Conservation (phyloP, 2,113 vertebrate genomes). For the Herpailurus yagouaroundi region DNA sequence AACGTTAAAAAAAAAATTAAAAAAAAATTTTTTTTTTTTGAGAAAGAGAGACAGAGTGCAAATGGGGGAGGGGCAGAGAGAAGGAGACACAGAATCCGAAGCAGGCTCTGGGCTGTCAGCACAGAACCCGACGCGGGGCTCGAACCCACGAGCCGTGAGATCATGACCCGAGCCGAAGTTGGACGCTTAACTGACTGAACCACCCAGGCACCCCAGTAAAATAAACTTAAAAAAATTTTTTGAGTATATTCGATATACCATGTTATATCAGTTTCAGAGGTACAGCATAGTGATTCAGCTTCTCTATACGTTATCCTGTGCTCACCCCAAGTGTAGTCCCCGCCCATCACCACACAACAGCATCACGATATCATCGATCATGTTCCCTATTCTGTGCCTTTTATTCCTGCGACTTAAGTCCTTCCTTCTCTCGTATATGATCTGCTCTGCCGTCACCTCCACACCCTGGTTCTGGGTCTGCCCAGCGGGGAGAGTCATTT, state of each 20-base stretch:
- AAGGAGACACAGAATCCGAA: neutral
- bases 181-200: neutral
- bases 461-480: neutral
- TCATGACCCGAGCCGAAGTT: rapidly evolving
- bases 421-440: neutral
- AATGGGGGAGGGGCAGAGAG: neutral
- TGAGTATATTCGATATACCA: neutral
- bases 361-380: too few species aligned
- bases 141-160: rapidly evolving
- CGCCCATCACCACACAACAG: neutral
- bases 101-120: neutral
- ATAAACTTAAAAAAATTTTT: neutral
- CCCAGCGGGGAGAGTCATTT: too few species aligned
- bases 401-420: neutral
- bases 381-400: neutral
- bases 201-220: neutral
- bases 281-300: neutral
- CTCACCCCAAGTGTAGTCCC: neutral
- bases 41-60: neutral
- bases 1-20: too few species aligned
- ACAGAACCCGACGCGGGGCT: neutral
- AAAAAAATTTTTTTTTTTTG: neutral
- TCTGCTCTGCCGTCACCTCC: neutral
- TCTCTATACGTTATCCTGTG: neutral
- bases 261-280: neutral